A percentile compares a stretch with the other conserved stretches of the same genome.
Conservation (phyloP, 2,113 vertebrate genomes). For the Anseranas semipalmata region DNA sequence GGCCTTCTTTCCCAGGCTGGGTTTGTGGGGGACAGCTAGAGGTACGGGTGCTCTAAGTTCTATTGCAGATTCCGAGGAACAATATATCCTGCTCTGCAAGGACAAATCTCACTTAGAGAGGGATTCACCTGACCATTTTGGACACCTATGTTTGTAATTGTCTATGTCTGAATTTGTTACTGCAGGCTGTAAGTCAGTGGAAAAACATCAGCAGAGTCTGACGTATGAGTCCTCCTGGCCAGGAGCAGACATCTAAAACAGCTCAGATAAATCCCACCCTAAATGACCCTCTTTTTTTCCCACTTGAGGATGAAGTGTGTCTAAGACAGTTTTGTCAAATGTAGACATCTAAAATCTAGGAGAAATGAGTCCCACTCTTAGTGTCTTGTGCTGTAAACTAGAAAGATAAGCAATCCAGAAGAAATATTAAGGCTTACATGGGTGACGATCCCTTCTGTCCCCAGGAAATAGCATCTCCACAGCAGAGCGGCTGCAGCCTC, state of each 20-base stretch:
- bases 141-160: background rate
- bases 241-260: background rate
- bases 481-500: too few species aligned
- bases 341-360: background rate
- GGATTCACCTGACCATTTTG: background rate
- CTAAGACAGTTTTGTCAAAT: background rate
- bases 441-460: background rate
- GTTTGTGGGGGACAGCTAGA: background rate
- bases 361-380: background rate
- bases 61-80: background rate
- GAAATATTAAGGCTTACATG: background rate
- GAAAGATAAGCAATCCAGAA: background rate
- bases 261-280: background rate
- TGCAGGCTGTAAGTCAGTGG: background rate
- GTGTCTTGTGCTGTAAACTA: background rate
- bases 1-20: background rate
- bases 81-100: background rate
- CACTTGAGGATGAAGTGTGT: background rate
- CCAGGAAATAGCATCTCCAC: too few species aligned
- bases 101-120: background rate
- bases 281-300: background rate
- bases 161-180: background rate
- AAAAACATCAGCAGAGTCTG: background rate
- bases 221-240: fast-evolving
- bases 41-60: background rate